Conservation (phyloP, 1,140 invertebrate species). For the Choristoneura fumiferana region DNA sequence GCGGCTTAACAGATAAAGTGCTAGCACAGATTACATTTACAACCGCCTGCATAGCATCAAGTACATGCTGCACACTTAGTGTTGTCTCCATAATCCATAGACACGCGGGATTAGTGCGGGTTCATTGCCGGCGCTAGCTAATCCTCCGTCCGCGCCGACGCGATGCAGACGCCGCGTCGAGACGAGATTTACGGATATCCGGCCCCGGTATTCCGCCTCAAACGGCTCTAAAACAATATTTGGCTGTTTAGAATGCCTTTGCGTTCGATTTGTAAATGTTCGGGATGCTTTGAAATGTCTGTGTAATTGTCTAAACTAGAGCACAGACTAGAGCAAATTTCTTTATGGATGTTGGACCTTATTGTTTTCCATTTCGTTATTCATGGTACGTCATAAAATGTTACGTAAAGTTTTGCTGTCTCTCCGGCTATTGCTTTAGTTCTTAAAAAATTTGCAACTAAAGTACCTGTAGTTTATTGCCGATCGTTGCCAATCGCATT, state of each 20-base stretch:
- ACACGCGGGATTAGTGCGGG: neutral
- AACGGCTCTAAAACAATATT: conserved; percentile 9
- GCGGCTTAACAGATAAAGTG: conserved; percentile 1
- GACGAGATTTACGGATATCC: conserved; percentile 15
- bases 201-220: neutral
- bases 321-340: conserved; percentile 10
- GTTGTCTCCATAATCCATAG: conserved; percentile 12
- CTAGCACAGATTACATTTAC: conserved; percentile 7
- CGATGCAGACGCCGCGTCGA: conserved; percentile 7
- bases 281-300: no score
- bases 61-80: no score
- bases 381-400: neutral
- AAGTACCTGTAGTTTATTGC: conserved; percentile 2
- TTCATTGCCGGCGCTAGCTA: conserved; percentile 14
- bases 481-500: conserved; percentile 3
- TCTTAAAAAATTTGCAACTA: conserved; percentile 3
- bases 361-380: no score
- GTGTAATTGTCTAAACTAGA: no score
- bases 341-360: conserved; percentile 9
- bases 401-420: neutral
- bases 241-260: conserved; percentile 17
- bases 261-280: conserved; percentile 11
- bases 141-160: neutral
- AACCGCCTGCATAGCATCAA: conserved; percentile 10
- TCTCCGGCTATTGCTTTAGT: conserved; percentile 4